Evolutionary conservation across 2,888 invertebrate genomes (phyloP).

Genomic region (Diplolepis rosae): DNA sequence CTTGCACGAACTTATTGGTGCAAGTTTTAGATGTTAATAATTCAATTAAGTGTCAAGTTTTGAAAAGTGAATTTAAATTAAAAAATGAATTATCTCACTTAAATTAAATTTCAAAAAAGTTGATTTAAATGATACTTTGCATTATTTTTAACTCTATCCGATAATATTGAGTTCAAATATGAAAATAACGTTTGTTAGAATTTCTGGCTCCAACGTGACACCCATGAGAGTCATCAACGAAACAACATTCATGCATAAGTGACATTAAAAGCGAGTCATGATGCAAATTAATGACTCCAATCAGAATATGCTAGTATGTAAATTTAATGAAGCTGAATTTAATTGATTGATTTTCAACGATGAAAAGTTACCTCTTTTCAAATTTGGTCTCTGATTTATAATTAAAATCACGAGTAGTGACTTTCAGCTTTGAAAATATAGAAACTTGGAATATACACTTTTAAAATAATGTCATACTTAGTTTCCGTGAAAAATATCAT

Average conservation of each 20-base stretch:
- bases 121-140: no score
- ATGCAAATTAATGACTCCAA: slow-evolving; percentile 12
- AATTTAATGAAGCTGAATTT: neutral
- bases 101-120: no score
- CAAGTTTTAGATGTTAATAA: no score
- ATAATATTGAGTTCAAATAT: no score
- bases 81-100: no score
- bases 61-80: no score
- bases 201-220: neutral
- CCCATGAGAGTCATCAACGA: neutral
- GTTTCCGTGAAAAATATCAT: neutral
- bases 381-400: slow-evolving; percentile 1
- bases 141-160: no score
- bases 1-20: no score
- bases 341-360: slow-evolving; percentile 10
- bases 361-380: neutral
- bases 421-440: neutral
- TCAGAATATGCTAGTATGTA: neutral
- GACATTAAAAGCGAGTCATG: neutral
- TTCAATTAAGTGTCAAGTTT: no score
- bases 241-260: no score
- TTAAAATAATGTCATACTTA: neutral
- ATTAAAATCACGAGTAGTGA: neutral
- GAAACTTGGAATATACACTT: neutral
- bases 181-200: neutral